These are phyloP conservation scores for Podilymbus podiceps DNA, from an alignment of 2,113 vertebrate species.

Conservation along the genomic window DNA sequence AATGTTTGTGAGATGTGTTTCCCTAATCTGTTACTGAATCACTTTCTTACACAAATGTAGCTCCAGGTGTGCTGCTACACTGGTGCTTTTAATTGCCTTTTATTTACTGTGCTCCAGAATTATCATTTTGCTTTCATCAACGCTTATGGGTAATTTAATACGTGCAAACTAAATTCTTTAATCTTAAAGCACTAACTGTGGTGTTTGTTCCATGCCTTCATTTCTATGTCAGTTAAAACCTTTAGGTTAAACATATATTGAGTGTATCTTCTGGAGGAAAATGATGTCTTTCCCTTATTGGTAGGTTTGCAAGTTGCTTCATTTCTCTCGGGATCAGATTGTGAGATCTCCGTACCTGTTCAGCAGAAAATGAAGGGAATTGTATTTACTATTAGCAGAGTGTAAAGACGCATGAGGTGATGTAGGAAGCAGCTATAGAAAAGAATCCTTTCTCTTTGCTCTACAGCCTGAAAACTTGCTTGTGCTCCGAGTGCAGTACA, in stretches of 20 bases:
- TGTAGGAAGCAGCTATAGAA: neutral
- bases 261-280: neutral
- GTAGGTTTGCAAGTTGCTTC: neutral
- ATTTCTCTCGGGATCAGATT: neutral
- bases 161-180: neutral
- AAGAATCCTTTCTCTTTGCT: neutral
- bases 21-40: slow-evolving; percentile 3
- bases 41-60: neutral
- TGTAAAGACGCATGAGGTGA: neutral
- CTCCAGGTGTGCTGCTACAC: neutral
- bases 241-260: neutral
- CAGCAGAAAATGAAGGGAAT: neutral
- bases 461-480: neutral
- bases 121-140: slow-evolving; percentile 47
- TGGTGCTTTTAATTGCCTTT: slow-evolving; percentile 39
- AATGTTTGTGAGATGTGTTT: neutral
- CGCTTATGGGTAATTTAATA: slow-evolving; percentile 29
- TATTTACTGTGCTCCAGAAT: slow-evolving; percentile 51
- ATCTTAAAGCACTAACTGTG: neutral
- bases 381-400: neutral
- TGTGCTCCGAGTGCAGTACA: rapidly evolving
- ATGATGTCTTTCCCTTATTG: neutral
- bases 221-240: neutral
- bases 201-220: neutral
- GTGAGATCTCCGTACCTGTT: rapidly evolving